Evolutionary conservation across 2,888 invertebrate species (phyloP).

Genomic region (Agrochola litura): DNA sequence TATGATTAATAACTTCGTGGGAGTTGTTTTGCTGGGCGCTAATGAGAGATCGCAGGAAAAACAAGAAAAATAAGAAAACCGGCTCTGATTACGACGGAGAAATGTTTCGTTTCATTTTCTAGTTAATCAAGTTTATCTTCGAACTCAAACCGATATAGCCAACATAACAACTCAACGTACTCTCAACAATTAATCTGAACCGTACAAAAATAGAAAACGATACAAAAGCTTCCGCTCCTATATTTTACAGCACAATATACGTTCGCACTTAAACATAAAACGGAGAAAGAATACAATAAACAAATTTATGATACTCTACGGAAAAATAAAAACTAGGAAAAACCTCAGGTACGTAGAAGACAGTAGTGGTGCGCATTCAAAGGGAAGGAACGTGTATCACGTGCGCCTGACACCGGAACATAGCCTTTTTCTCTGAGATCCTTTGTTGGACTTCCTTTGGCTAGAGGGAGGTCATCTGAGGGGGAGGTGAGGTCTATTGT

Average conservation of each 20-base stretch:
- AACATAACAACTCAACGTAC: slow-evolving; percentile 7
- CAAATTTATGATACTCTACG: slow-evolving; percentile 65
- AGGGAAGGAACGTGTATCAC: slow-evolving; percentile 70
- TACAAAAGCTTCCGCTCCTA: slow-evolving; percentile 47
- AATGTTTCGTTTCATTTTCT: slow-evolving; percentile 20
- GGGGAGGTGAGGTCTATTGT: slow-evolving; percentile 76
- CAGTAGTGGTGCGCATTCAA: slow-evolving; percentile 67
- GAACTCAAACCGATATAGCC: slow-evolving; percentile 30
- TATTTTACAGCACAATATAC: slow-evolving; percentile 58
- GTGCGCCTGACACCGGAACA: slow-evolving; percentile 86
- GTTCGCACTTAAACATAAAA: slow-evolving; percentile 57
- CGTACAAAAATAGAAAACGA: slow-evolving; percentile 38
- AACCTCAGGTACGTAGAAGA: slow-evolving; percentile 64
- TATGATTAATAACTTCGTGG: slow-evolving; percentile 41
- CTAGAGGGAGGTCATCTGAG: slow-evolving; percentile 70
- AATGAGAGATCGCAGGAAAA: slow-evolving; percentile 22
- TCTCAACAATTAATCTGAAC: slow-evolving; percentile 37
- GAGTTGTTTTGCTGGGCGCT: slow-evolving; percentile 14
- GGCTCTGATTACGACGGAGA: slow-evolving; percentile 6
- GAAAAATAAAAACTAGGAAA: slow-evolving; percentile 64
- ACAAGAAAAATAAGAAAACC: neutral
- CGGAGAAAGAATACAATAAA: slow-evolving; percentile 66
- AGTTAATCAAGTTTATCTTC: slow-evolving; percentile 43
- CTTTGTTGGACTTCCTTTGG: slow-evolving; percentile 85
- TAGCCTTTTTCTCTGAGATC: slow-evolving; percentile 81